These are phyloP conservation scores for Podarcis raffonei DNA, from an alignment of 2,113 vertebrate species.

Conservation along the genomic window DNA sequence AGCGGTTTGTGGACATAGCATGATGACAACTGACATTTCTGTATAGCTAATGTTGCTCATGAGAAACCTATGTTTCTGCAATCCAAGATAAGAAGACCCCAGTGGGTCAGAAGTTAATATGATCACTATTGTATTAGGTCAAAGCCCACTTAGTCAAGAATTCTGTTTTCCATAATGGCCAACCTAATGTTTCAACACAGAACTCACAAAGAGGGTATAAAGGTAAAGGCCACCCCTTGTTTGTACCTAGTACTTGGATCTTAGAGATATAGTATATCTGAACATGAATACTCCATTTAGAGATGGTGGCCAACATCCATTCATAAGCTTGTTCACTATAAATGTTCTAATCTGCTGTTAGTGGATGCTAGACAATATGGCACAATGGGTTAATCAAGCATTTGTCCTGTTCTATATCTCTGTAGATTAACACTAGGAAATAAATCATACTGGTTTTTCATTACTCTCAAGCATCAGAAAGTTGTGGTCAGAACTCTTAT, in stretches of 20 bases:
- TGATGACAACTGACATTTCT: slow-evolving; percentile 1
- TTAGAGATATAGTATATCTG: neutral
- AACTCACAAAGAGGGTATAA: neutral
- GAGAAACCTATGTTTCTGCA: neutral
- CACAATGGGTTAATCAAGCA: too few relatives aligned
- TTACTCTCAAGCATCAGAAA: neutral
- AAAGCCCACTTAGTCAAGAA: neutral
- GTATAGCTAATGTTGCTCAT: neutral
- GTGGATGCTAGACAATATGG: neutral
- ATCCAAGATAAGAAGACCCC: neutral
- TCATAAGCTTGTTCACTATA: neutral
- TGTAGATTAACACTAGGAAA: neutral
- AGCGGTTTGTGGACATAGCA: neutral
- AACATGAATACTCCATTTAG: neutral
- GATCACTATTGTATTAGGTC: neutral
- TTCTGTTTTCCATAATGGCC: neutral
- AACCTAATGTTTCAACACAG: neutral
- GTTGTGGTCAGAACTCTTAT: neutral
- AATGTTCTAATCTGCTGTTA: neutral
- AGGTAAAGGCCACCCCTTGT: neutral
- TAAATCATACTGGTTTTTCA: neutral
- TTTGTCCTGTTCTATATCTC: neutral
- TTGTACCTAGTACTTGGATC: neutral
- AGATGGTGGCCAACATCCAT: neutral
- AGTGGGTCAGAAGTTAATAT: neutral